A percentile compares a stretch with the other conserved stretches of the same genome.
These are phyloP conservation scores for Rhabdophis nuchalis DNA, from an alignment of 2,797 vertebrate genomes.

Conservation along the genomic window DNA sequence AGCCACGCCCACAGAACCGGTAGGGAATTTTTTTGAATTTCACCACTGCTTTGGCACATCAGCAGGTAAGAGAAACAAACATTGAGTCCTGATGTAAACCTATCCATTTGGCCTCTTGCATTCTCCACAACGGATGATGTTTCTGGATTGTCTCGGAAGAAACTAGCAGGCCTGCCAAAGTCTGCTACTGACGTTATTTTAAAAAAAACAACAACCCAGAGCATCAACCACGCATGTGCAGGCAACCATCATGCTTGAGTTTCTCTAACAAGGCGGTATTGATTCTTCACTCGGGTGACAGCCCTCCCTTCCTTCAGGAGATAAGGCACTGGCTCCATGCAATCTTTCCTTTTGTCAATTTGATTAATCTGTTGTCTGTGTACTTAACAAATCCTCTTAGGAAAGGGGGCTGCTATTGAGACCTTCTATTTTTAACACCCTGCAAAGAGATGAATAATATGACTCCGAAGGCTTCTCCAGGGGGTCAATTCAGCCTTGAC, in stretches of 20 bases:
- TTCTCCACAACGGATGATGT: background rate
- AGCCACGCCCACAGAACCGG: too few species aligned
- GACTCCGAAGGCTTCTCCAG: background rate
- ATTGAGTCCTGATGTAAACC: background rate
- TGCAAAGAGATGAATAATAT: background rate
- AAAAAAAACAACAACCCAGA: background rate
- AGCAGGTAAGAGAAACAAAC: background rate
- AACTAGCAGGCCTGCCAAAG: background rate
- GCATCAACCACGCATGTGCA: too few species aligned
- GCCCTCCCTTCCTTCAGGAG: background rate
- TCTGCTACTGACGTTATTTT: background rate
- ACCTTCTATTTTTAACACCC: background rate
- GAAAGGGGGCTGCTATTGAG: background rate
- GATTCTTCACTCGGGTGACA: background rate
- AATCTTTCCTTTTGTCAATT: background rate
- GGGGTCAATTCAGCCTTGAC: background rate
- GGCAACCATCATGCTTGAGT: background rate
- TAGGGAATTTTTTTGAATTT: too few species aligned
- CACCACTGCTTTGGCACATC: background rate
- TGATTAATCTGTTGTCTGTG: background rate
- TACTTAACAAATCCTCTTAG: background rate
- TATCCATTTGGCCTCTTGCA: background rate
- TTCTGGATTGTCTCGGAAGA: background rate
- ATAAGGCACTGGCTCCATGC: background rate
- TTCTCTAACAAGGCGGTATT: background rate